Evolutionary conservation across 2,888 invertebrate species (phyloP).

Genomic region (Leptinotarsa haldemani): DNA sequence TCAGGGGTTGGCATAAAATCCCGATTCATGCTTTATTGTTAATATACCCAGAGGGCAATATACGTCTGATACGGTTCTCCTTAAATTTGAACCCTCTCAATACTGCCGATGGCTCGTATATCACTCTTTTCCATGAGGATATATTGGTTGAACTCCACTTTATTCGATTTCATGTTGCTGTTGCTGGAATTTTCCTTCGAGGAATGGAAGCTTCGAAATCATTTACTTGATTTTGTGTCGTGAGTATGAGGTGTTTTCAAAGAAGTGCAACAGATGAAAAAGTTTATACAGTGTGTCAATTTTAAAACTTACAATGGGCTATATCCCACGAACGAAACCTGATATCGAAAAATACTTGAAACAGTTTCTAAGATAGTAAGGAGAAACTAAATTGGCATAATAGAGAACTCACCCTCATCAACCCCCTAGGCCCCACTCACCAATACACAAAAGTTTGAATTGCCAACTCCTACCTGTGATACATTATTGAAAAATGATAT

Average conservation of each 20-base stretch:
- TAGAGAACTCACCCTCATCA: too few species aligned
- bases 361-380: too few species aligned
- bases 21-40: constrained; percentile 8
- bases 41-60: neutral
- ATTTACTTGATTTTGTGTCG: neutral
- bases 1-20: neutral
- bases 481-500: too few species aligned
- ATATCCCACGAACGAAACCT: too few species aligned
- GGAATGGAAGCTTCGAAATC: neutral
- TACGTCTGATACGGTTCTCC: neutral
- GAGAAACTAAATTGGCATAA: too few species aligned
- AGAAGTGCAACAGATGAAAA: too few species aligned
- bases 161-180: neutral
- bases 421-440: too few species aligned
- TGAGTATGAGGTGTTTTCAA: neutral
- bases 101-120: constrained; percentile 9
- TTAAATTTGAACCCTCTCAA: constrained; percentile 10
- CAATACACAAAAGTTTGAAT: too few species aligned
- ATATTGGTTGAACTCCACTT: neutral
- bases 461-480: too few species aligned
- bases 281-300: too few species aligned
- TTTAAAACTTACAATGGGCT: too few species aligned
- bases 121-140: constrained; percentile 8
- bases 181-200: neutral
- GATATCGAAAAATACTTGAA: too few species aligned